Conservation (phyloP, 92 coral and sea anemone genomes). For the Montipora capitata region DNA sequence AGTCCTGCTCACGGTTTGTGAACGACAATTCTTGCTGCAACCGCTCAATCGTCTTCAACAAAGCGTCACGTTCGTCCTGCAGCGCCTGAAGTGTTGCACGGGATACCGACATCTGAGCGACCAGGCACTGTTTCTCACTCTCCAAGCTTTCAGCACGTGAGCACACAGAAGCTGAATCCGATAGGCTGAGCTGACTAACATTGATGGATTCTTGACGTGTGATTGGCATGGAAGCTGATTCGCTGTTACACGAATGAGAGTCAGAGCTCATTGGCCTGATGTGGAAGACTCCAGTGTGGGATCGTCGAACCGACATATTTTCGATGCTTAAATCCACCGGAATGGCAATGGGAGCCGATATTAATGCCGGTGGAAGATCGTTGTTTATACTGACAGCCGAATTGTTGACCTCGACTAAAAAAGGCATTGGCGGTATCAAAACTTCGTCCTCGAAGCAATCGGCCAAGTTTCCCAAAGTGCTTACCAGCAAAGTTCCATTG, state of each 20-base stretch:
- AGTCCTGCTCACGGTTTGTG: slow-evolving; percentile 96
- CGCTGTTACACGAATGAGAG: slow-evolving; percentile 24
- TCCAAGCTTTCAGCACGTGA: slow-evolving; percentile 78
- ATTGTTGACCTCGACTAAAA: slow-evolving; percentile 78
- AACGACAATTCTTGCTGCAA: slow-evolving; percentile 88
- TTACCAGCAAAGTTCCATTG: slow-evolving; percentile 74
- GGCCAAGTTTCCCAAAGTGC: slow-evolving; percentile 87
- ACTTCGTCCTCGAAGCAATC: slow-evolving; percentile 97
- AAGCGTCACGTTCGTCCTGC: slow-evolving; percentile 90
- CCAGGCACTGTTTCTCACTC: slow-evolving; percentile 86
- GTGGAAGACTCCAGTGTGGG: slow-evolving; percentile 81
- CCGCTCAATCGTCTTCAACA: slow-evolving; percentile 92
- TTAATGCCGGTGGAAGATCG: slow-evolving; percentile 85
- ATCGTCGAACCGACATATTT: slow-evolving; percentile 76
- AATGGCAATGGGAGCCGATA: slow-evolving; percentile 89
- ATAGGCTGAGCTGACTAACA: slow-evolving; percentile 82
- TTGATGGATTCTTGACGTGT: slow-evolving; percentile 80
- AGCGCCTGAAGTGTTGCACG: slow-evolving; percentile 86
- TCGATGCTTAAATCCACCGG: slow-evolving; percentile 90
- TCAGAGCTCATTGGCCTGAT: slow-evolving; percentile 60
- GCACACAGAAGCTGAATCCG: slow-evolving; percentile 77
- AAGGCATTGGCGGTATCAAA: slow-evolving; percentile 87
- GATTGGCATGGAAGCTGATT: slow-evolving; percentile 38
- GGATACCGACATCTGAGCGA: slow-evolving; percentile 89
- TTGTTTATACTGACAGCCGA: slow-evolving; percentile 81